Conservation (phyloP, 2,797 vertebrate genomes). For the Karalla daura region DNA sequence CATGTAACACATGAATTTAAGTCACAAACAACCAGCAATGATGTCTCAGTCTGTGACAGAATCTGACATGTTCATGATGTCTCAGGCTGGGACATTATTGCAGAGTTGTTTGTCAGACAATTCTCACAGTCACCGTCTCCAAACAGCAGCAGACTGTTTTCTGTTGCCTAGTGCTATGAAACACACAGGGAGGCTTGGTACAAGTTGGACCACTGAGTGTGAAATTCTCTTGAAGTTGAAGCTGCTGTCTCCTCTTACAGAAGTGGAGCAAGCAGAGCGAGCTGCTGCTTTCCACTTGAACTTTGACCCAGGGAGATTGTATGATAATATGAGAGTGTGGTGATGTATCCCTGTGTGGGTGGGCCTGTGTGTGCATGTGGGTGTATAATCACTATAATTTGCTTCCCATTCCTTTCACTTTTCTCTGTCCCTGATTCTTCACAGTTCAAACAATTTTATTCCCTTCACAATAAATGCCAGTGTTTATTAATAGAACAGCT, state of each 20-base stretch:
- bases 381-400: neutral
- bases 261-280: neutral
- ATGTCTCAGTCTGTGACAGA: too few species aligned
- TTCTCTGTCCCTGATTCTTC: neutral
- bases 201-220: constrained; percentile 45
- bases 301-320: constrained; percentile 38
- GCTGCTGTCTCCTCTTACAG: constrained; percentile 62
- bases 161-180: neutral
- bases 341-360: neutral
- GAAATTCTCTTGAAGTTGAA: constrained; percentile 58
- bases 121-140: neutral
- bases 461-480: neutral
- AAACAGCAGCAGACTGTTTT: constrained; percentile 3
- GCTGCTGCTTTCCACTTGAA: constrained; percentile 38
- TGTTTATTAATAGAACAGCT: constrained; percentile 2
- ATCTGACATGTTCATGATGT: neutral
- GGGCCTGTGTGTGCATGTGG: neutral
- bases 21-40: neutral
- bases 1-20: neutral
- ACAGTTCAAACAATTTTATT: constrained; percentile 11
- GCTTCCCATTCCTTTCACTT: neutral
- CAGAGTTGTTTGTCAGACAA: neutral
- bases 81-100: too few species aligned
- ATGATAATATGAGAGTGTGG: constrained; percentile 9
- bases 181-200: neutral